Base-by-base conservation (phyloP, 2,113 vertebrate genomes). In the Corydoras sp. region DNA sequence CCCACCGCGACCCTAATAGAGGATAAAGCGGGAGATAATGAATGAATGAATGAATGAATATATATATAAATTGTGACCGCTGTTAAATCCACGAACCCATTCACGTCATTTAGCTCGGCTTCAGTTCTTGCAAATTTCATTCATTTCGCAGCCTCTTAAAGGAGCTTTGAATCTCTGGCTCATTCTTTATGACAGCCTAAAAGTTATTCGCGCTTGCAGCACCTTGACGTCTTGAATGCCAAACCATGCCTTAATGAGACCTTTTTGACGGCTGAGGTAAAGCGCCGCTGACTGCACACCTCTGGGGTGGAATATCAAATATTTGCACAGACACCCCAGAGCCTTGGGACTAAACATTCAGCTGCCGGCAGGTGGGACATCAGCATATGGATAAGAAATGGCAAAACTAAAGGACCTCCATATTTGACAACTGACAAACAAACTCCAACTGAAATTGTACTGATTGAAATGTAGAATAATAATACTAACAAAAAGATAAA, bases 371-470 rank as follows among this genome's bases (percentile, higher is more conserved):
- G 59, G 64, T 18, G 55, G 72, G 77, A 63, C 62, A 69, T 55
- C 59, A 15, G 59, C 80, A 83, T 76, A 81, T 76, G 77, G 75
- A 62, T 69, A 32, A 63, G 29, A 79, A 78, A 10, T 5, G 11
- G 13, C 5, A 12, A 10, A 53, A 50, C 11, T 9, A 50, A 56
- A 62, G 54, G 59, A 60, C 79, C 70, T 75, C 53, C 43, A 62
- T 76, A 68, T 76, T 78, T 62, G 78, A 76, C 80, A 82, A 83
- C 87, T 50, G 48, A 77, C 81, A 24, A 54, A 69, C 82, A 77
- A 69, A 72, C 72, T 56, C 72, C 35, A 43, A 43, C 35, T 43
- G 35, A 43, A 43, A 43, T 4, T 43, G 2, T 43, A 43, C 35
- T 43, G 35, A 8, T 2, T 43, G 7, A 8, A 8, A 43, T 43